Base-by-base conservation (phyloP, 2,888 invertebrate genomes). In the Gortyna flavago region DNA sequence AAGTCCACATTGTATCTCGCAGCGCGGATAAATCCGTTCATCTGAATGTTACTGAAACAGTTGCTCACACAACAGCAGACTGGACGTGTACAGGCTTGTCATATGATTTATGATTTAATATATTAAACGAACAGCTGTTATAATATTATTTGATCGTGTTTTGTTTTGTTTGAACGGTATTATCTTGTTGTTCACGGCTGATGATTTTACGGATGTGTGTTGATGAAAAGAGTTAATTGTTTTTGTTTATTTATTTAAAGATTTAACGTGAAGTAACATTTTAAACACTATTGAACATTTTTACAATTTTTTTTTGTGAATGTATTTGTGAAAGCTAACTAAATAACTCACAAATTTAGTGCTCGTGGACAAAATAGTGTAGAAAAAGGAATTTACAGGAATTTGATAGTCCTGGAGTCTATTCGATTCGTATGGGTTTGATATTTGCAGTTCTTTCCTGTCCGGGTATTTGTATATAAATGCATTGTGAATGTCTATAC, bases 21-120 rank as follows among this genome's bases (percentile, higher is more conserved):
- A 51, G 35, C 48, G 51, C 54, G n/a, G 44, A 68, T 65, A 68
- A 68, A 64, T 41, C 41, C 16, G 51, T 38, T 54, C 18, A 61
- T 69, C 18, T 64, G 54, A 32, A 38, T 75, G 25, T 66, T 38
- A 8, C 51, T 57, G 21, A 25, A 81, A n/a, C 57, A 41, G 35
- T 51, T 41, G 48, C 9, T 75, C 41, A 11, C 41, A 51, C 4
- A 44, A 35, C 44, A 64, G 32, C n/a, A 38, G 18, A 54, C 57
- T 82, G 29, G 32, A 21, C 61, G 32, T 38, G 21, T 32, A 54
- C 48, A 16, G n/a, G 68, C 29, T 32, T 67, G 61, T 67, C 38
- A 8, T n/a, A 66, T 83, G 72, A 75, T 86, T 75, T 64, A 84
- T 67, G 64, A 48, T 78, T 64, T 61, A 69, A 86, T 75, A 72